Evolutionary conservation across 2,113 vertebrate genomes (phyloP).

Genomic region (Tragulus kanchil): DNA sequence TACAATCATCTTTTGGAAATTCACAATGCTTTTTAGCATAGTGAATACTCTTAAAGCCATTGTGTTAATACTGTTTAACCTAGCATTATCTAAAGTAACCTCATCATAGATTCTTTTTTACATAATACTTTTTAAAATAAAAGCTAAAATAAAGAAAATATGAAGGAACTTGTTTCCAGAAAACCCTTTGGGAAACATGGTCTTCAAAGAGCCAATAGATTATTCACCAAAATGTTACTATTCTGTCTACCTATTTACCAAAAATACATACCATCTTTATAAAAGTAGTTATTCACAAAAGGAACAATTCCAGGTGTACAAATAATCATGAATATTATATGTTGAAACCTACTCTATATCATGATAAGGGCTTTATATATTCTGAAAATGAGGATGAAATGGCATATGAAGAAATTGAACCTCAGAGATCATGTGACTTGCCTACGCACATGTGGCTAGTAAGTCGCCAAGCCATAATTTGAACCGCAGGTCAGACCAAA

Average conservation of each 20-base stretch:
- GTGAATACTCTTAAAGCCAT: neutral
- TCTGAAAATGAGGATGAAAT: slow-evolving; percentile 30
- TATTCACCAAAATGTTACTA: neutral
- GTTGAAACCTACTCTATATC: neutral
- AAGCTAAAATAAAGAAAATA: slow-evolving; percentile 44
- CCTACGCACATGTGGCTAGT: neutral
- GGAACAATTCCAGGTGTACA: neutral
- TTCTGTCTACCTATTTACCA: neutral
- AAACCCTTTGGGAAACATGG: neutral
- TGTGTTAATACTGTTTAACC: neutral
- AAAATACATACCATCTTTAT: neutral
- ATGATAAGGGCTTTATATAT: neutral
- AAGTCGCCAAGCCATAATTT: neutral
- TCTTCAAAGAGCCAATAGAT: neutral
- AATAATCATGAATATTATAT: neutral
- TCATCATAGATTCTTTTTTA: neutral
- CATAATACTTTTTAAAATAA: slow-evolving; percentile 20
- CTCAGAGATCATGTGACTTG: neutral
- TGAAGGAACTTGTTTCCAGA: neutral
- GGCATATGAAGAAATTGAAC: neutral
- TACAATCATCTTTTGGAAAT: slow-evolving; percentile 41
- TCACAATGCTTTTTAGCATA: neutral
- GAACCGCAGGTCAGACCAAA: neutral
- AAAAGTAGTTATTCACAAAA: slow-evolving; percentile 37
- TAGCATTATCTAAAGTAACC: neutral